Evolutionary conservation across 2,113 vertebrate genomes (phyloP).

Genomic region (Clarias magur): DNA sequence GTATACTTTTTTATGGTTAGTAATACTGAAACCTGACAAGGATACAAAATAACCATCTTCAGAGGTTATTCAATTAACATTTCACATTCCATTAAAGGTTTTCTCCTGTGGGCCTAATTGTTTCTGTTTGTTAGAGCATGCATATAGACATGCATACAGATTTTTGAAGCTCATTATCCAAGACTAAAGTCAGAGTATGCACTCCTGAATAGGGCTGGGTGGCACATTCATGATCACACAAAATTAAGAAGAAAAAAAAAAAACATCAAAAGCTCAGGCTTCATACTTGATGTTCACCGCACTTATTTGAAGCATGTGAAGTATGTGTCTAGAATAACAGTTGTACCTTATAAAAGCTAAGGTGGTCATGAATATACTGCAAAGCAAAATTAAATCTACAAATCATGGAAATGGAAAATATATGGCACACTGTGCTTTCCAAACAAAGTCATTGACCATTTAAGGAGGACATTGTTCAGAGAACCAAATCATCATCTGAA

Average conservation of each 20-base stretch:
- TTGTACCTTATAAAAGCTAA: background rate
- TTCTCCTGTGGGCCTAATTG: background rate
- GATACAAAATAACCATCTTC: background rate
- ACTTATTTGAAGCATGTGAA: background rate
- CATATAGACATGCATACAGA: background rate
- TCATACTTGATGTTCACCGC: background rate
- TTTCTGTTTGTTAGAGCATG: slow-evolving; percentile 19
- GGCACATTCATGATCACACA: slow-evolving; percentile 1
- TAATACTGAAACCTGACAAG: background rate
- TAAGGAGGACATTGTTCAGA: background rate
- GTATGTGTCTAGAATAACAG: slow-evolving; percentile 4
- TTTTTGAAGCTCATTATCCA: slow-evolving; percentile 26
- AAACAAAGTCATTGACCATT: background rate
- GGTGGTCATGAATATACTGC: background rate
- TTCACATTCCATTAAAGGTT: slow-evolving; percentile 25
- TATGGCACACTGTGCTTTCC: background rate
- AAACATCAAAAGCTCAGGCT: slow-evolving; percentile 21
- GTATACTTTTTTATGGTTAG: background rate
- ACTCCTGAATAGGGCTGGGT: background rate
- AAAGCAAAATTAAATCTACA: background rate
- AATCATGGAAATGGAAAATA: background rate
- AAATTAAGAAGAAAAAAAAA: slow-evolving; percentile 14
- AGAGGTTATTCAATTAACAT: slow-evolving; percentile 20
- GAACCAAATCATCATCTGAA: background rate
- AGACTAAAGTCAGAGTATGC: background rate